Percentiles rank a stretch among this genome's conserved stretches.
phyloP scores from a whole-genome alignment of 2,797 vertebrate genomes.

The Oreortyx pictus region DNA sequence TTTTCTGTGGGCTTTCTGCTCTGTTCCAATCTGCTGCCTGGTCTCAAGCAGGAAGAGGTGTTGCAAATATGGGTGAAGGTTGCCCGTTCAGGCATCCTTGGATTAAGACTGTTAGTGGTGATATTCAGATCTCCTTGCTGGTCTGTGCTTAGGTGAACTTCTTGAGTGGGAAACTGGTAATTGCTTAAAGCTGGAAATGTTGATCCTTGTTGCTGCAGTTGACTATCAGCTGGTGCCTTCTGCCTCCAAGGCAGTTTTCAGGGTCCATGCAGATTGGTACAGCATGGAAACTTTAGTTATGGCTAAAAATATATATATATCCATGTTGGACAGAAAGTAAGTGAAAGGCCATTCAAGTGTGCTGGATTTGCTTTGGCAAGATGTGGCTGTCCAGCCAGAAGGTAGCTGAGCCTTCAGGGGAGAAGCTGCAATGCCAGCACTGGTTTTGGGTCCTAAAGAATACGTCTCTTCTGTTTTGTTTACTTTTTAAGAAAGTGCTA shows the following conservation, averaged over 20 bases:
- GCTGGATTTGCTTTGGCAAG: not conserved
- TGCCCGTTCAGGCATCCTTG: not conserved
- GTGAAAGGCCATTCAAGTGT: not conserved
- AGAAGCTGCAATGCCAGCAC: not conserved
- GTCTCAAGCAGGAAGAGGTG: not conserved
- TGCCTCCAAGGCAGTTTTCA: not conserved
- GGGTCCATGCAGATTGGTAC: not conserved
- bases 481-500: not conserved
- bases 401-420: rapidly evolving
- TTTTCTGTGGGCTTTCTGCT: not conserved
- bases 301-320: not conserved
- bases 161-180: not conserved
- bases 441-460: not conserved
- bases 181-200: not conserved
- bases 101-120: not conserved
- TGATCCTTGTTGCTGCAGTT: not conserved
- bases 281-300: not conserved
- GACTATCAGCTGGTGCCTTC: not conserved
- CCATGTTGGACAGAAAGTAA: not conserved
- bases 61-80: not conserved
- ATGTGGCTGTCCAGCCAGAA: not conserved
- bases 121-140: not conserved
- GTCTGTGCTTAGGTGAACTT: not conserved
- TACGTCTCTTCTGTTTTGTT: rapidly evolving
- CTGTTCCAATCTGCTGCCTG: not conserved